Percentiles rank a stretch among this genome's conserved stretches.
phyloP scores from a whole-genome alignment of 2,113 vertebrate genomes.

The Platysternon megacephalum region DNA sequence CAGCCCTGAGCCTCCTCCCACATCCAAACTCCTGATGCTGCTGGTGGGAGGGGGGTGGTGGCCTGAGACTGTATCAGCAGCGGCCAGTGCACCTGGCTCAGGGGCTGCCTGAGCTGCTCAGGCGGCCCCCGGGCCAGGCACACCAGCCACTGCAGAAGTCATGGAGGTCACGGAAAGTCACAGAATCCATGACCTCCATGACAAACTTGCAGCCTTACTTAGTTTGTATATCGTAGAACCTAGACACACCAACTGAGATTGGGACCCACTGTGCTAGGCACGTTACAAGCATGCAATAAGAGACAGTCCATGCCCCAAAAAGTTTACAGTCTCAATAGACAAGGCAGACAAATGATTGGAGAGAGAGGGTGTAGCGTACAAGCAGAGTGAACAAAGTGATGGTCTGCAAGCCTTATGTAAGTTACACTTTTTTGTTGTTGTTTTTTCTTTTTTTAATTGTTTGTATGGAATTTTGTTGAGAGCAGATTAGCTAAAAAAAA shows the following conservation, averaged over 20 bases:
- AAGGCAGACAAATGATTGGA: background rate
- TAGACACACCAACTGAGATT: background rate
- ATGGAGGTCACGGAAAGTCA: too few species aligned
- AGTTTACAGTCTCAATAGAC: background rate
- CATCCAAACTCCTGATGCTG: too few species aligned
- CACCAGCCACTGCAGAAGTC: too few species aligned
- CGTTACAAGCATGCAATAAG: background rate
- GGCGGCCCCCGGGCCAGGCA: too few species aligned
- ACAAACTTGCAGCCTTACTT: background rate
- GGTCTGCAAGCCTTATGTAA: background rate
- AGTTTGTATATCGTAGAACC: background rate
- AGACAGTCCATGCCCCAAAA: background rate
- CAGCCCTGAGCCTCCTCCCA: too few species aligned
- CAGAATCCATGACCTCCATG: too few species aligned
- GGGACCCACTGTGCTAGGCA: background rate
- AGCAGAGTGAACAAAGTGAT: background rate
- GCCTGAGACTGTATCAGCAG: too few species aligned
- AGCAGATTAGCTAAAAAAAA: slow-evolving; percentile 15
- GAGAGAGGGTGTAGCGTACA: background rate
- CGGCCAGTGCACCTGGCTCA: too few species aligned
- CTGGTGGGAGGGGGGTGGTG: too few species aligned
- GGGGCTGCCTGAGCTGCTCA: too few species aligned
- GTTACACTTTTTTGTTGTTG: background rate
- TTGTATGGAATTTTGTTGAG: background rate
- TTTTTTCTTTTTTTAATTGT: background rate